phyloP scores from a whole-genome alignment of 2,888 invertebrate genomes.

The Caenorhabditis sp. region DNA sequence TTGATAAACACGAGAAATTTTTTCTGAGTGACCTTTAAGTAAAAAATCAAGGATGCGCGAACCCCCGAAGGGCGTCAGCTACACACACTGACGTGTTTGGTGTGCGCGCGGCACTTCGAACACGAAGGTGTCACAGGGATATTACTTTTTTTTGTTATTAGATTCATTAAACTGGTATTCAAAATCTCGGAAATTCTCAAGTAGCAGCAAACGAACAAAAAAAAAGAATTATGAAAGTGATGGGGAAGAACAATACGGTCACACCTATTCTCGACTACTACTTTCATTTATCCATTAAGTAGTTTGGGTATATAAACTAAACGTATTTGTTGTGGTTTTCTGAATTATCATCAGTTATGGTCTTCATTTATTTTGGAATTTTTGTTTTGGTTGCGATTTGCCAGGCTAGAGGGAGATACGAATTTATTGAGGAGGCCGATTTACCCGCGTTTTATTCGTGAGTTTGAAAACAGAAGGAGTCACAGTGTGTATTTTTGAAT shows the following conservation, averaged over 20 bases:
- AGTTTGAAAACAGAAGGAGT: constrained; percentile 6
- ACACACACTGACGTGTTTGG: too few species aligned
- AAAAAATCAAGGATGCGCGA: too few species aligned
- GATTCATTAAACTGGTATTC: neutral
- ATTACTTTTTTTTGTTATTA: too few species aligned
- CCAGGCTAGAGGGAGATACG: constrained; percentile 21
- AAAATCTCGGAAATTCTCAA: neutral
- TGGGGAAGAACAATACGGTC: neutral
- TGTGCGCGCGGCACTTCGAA: too few species aligned
- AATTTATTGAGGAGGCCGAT: constrained; percentile 33
- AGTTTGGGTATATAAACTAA: neutral
- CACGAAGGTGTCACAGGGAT: too few species aligned
- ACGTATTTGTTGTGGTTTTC: neutral
- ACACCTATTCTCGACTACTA: neutral
- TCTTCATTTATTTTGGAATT: neutral
- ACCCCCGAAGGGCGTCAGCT: too few species aligned
- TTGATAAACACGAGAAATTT: too few species aligned
- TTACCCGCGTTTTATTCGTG: constrained; percentile 38
- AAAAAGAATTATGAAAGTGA: neutral
- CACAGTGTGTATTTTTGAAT: too few species aligned
- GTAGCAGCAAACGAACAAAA: neutral
- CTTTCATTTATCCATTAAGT: constrained; percentile 1
- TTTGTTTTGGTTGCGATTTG: neutral
- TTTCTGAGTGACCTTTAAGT: too few species aligned
- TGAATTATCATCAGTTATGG: neutral